Percentiles rank a stretch among this genome's conserved stretches.
These are phyloP conservation scores for Morus bassanus DNA, from an alignment of 2,797 vertebrate species.

Conservation along the genomic window DNA sequence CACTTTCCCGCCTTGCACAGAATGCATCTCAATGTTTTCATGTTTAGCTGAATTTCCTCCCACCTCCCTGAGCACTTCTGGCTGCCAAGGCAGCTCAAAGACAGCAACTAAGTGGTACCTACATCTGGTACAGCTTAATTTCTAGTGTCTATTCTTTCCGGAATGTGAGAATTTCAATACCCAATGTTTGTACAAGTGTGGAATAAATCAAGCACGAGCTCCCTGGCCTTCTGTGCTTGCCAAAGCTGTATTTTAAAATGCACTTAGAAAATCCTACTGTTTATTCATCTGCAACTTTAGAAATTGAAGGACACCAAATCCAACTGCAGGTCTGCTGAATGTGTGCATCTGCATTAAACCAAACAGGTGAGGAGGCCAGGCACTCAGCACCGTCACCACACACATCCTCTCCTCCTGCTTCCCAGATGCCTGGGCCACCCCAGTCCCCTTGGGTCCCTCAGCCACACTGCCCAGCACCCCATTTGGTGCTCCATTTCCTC, in stretches of 20 bases:
- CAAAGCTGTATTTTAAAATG: slow-evolving; percentile 35
- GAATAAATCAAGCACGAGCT: slow-evolving; percentile 14
- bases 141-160: slow-evolving; percentile 41
- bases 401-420: neutral
- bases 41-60: neutral
- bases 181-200: slow-evolving; percentile 55
- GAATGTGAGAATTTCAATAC: slow-evolving; percentile 60
- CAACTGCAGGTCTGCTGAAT: neutral
- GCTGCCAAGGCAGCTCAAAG: slow-evolving; percentile 34
- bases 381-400: neutral
- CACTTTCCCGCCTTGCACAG: neutral
- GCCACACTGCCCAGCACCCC: neutral
- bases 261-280: neutral
- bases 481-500: neutral
- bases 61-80: neutral
- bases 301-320: neutral
- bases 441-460: neutral
- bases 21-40: neutral
- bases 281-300: neutral
- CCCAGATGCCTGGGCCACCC: neutral
- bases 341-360: neutral
- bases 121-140: slow-evolving; percentile 62
- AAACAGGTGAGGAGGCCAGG: neutral
- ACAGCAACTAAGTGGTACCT: slow-evolving; percentile 45
- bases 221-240: neutral